Percentiles rank a stretch among this genome's conserved stretches.
Conservation (phyloP, 2,888 invertebrate genomes). For the Onchidella celtica region DNA sequence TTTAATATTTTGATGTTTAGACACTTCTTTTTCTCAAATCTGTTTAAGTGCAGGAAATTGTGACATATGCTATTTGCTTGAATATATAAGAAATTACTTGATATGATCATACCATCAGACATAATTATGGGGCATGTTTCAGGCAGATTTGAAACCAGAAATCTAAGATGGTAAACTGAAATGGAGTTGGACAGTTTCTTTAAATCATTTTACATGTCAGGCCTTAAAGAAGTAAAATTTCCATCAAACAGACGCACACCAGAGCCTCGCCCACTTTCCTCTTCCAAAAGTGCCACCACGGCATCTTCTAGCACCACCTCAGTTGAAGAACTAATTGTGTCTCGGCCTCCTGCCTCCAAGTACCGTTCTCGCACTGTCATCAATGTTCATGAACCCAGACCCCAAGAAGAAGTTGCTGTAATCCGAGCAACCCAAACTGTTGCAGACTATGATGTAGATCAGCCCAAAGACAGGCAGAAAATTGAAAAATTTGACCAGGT, state of each 20-base stretch:
- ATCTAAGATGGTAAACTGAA: too few species aligned
- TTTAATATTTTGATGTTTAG: not conserved
- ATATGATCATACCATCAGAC: not conserved
- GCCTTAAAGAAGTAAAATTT: too few species aligned
- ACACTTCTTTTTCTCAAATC: not conserved
- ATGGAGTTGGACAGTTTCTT: too few species aligned
- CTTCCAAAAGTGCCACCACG: constrained; percentile 24
- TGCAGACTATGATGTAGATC: constrained; percentile 60
- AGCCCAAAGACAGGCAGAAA: constrained; percentile 70
- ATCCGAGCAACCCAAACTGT: constrained; percentile 61
- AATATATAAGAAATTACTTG: not conserved
- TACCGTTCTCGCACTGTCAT: constrained; percentile 61
- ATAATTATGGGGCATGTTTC: too few species aligned
- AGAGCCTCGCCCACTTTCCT: not conserved
- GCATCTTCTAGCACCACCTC: constrained; percentile 22
- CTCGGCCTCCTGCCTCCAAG: constrained; percentile 54
- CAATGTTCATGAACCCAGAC: constrained; percentile 57
- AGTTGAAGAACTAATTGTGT: constrained; percentile 25
- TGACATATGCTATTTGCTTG: not conserved
- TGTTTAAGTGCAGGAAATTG: not conserved
- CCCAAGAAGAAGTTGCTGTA: constrained; percentile 62
- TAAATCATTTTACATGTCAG: too few species aligned
- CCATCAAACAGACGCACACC: too few species aligned
- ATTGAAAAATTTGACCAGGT: constrained; percentile 73
- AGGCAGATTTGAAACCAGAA: too few species aligned